Evolutionary conservation across 2,113 vertebrate genomes (phyloP).

Genomic region (Maylandia zebra): DNA sequence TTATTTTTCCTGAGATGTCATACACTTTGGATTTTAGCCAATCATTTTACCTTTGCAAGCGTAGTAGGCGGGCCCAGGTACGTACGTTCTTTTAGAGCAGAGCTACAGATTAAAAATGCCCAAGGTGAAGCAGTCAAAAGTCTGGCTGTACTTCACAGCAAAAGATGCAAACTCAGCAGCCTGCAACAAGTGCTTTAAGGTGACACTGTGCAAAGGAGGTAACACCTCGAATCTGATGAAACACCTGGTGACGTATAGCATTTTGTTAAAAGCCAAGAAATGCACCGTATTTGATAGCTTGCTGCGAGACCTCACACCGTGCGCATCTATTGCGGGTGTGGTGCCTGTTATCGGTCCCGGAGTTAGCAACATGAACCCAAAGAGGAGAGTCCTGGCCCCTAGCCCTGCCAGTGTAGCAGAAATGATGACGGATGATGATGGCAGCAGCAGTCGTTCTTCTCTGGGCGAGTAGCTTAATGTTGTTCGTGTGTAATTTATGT

Average conservation of each 20-base stretch:
- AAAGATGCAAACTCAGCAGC: not conserved
- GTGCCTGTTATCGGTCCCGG: too few relatives aligned
- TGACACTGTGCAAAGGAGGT: not conserved
- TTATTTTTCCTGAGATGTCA: not conserved
- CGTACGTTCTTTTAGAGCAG: not conserved
- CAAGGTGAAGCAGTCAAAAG: rapidly evolving
- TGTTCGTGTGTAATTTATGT: too few relatives aligned
- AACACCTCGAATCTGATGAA: rapidly evolving
- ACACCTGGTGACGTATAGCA: rapidly evolving
- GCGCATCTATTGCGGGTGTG: too few relatives aligned
- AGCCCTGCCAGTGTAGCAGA: too few relatives aligned
- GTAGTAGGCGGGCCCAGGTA: not conserved
- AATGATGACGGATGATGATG: too few relatives aligned
- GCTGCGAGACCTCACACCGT: too few relatives aligned
- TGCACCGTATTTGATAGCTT: too few relatives aligned
- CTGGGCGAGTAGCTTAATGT: rapidly evolving
- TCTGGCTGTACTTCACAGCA: not conserved
- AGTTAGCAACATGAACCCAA: too few relatives aligned
- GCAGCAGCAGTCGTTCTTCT: too few relatives aligned
- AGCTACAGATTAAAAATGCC: not conserved
- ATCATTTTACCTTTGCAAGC: not conserved
- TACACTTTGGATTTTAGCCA: not conserved
- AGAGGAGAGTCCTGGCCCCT: too few relatives aligned
- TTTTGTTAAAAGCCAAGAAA: too few relatives aligned
- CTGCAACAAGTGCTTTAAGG: not conserved